A percentile compares a stretch with the other conserved stretches of the same genome.
phyloP scores from a whole-genome alignment of 2,888 invertebrate species.

The Tenthredo amoena region DNA sequence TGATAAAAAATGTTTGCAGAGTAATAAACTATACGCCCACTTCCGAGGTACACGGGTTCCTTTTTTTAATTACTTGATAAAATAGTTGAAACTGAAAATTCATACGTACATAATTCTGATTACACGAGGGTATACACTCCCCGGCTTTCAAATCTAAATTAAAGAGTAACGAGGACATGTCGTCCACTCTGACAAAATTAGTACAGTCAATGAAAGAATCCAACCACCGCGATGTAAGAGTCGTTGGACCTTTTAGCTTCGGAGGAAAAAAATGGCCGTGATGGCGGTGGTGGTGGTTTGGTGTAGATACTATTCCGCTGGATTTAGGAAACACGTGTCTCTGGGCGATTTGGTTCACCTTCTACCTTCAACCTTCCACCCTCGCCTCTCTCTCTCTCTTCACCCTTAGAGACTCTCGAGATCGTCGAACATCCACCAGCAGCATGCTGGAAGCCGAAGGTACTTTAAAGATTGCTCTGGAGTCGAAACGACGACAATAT shows the following conservation, averaged over 20 bases:
- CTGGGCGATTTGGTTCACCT: conserved; percentile 34
- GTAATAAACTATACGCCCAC: not conserved
- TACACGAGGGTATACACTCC: not conserved
- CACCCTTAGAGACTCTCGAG: conserved; percentile 14
- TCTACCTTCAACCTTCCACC: not conserved
- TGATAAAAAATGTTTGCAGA: not conserved
- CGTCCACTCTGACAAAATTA: conserved; percentile 13
- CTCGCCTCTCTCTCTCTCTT: not conserved
- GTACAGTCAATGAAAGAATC: not conserved
- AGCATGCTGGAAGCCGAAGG: conserved; percentile 17
- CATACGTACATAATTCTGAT: not conserved
- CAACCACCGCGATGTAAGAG: not conserved
- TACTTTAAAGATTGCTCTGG: conserved; percentile 49
- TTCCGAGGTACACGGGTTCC: not conserved
- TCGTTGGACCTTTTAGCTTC: not conserved
- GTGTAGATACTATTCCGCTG: not conserved
- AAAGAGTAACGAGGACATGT: not conserved
- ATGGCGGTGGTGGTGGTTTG: not conserved
- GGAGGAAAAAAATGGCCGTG: not conserved
- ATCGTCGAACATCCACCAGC: conserved; percentile 23
- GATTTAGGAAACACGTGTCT: conserved; percentile 50
- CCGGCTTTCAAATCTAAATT: not conserved
- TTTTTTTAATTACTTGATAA: not conserved
- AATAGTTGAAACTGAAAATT: not conserved
- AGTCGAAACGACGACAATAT: conserved; percentile 50